Evolutionary conservation across 1,140 invertebrate genomes (phyloP).

Genomic region (Rhagoletis pomonella): DNA sequence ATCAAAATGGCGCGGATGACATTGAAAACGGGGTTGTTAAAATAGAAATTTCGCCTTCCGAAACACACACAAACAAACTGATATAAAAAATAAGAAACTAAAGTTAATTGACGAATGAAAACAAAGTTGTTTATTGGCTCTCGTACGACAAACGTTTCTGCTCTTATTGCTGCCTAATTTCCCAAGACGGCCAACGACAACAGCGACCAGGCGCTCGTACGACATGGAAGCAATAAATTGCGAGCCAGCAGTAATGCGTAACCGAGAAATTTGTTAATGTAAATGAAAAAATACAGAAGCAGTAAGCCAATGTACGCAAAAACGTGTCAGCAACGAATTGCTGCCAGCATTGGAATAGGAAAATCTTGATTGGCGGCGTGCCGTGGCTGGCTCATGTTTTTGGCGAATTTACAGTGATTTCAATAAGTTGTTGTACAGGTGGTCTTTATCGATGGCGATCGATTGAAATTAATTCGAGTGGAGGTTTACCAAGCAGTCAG

Average conservation of each 20-base stretch:
- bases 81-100: no score
- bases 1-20: background rate
- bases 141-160: background rate
- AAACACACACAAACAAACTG: background rate
- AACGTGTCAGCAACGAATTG: background rate
- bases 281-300: background rate
- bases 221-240: background rate
- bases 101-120: background rate
- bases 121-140: background rate
- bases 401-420: background rate
- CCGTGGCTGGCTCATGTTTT: background rate
- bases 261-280: background rate
- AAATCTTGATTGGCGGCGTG: background rate
- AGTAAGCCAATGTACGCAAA: constrained; percentile 3
- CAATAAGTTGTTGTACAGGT: background rate
- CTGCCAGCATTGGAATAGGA: background rate
- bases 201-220: background rate
- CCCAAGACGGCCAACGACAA: constrained; percentile 24
- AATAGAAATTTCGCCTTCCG: constrained; percentile 13
- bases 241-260: background rate
- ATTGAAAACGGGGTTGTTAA: background rate
- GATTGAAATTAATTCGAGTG: no score
- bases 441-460: no score
- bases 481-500: no score
- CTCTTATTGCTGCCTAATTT: constrained; percentile 23